phyloP scores from a whole-genome alignment of 92 coral and sea anemone genomes.

The Epizoanthus rinbou region DNA sequence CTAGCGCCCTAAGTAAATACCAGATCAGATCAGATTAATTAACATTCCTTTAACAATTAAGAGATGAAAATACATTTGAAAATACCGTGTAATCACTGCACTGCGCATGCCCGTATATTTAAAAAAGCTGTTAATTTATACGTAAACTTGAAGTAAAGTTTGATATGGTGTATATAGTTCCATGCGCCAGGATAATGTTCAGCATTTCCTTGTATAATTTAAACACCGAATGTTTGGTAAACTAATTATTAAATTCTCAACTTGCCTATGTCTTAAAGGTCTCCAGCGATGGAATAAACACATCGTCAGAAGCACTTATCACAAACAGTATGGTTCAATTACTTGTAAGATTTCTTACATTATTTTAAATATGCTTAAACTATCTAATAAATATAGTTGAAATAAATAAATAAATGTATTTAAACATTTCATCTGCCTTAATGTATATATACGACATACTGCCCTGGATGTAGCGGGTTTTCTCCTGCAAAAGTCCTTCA shows the following conservation, averaged over 20 bases:
- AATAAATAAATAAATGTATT: too few relatives aligned
- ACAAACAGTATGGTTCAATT: slow-evolving; percentile 13
- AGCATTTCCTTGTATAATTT: background rate
- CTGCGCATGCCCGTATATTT: too few relatives aligned
- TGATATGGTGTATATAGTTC: background rate
- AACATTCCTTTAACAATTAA: too few relatives aligned
- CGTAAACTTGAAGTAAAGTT: background rate
- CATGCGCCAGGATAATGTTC: background rate
- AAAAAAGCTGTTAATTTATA: too few relatives aligned
- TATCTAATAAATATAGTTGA: too few relatives aligned
- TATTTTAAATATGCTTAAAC: background rate
- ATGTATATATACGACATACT: background rate
- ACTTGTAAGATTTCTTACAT: slow-evolving; percentile 8
- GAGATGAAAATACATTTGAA: too few relatives aligned
- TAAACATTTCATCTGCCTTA: slow-evolving; percentile 5
- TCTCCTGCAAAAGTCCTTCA: too few relatives aligned
- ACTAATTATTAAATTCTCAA: slow-evolving; percentile 12
- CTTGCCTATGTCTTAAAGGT: slow-evolving; percentile 20
- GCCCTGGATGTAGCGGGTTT: background rate
- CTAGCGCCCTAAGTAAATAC: too few relatives aligned
- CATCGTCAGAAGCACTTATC: background rate
- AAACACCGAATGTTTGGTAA: background rate
- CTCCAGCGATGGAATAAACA: background rate
- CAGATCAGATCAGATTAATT: too few relatives aligned
- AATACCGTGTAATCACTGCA: too few relatives aligned